Percentiles rank a stretch among this genome's conserved stretches.
These are phyloP conservation scores for Cirrhinus molitorella DNA, from an alignment of 2,797 vertebrate species.

Conservation along the genomic window DNA sequence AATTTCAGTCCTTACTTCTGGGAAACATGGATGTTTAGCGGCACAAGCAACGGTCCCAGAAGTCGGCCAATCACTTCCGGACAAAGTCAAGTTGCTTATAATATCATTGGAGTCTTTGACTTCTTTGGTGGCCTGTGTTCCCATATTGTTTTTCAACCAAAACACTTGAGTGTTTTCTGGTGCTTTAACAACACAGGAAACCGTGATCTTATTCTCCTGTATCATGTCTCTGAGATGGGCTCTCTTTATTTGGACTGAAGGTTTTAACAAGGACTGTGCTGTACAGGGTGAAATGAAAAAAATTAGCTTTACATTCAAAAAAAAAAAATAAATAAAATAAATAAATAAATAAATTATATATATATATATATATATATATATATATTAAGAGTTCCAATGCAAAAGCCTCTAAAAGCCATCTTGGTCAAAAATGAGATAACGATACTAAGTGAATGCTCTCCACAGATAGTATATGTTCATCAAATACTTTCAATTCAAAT, in stretches of 20 bases:
- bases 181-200: slow-evolving; percentile 65
- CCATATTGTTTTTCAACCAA: slow-evolving; percentile 58
- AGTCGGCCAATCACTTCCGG: slow-evolving; percentile 39
- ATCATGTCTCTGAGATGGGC: slow-evolving; percentile 64
- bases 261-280: slow-evolving; percentile 42
- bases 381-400: too few species aligned
- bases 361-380: too few species aligned
- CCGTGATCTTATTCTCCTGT: background rate
- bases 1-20: background rate
- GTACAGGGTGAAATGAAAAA: background rate
- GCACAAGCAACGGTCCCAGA: slow-evolving; percentile 62
- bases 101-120: fast-evolving
- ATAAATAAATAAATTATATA: too few species aligned
- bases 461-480: too few species aligned
- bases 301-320: background rate
- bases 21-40: slow-evolving; percentile 70
- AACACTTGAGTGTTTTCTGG: slow-evolving; percentile 40
- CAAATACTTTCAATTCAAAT: too few species aligned
- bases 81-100: slow-evolving; percentile 56
- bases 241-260: slow-evolving; percentile 64
- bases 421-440: too few species aligned
- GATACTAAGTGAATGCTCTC: too few species aligned
- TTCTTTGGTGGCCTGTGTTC: fast-evolving
- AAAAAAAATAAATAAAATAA: too few species aligned
- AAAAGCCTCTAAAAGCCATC: too few species aligned